Conservation (phyloP, 2,888 invertebrate genomes). For the Clitarchus hookeri region DNA sequence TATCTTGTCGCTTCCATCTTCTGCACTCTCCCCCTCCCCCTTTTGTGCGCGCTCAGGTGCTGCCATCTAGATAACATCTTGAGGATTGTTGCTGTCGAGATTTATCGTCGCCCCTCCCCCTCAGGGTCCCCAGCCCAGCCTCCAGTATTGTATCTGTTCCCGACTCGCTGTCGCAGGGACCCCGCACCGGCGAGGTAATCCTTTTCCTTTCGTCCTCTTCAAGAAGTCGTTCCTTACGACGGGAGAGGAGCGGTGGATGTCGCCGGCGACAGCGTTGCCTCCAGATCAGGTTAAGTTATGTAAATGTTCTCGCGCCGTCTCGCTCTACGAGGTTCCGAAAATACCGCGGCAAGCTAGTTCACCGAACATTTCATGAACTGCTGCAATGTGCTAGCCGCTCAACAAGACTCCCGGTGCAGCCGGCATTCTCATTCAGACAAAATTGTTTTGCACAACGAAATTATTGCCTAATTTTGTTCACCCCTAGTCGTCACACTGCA, state of each 20-base stretch:
- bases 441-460: too few relatives aligned
- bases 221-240: constrained; percentile 14
- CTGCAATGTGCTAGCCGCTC: too few relatives aligned
- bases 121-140: constrained; percentile 17
- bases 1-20: constrained; percentile 24
- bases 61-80: constrained; percentile 42
- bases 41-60: constrained; percentile 41
- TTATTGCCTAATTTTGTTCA: too few relatives aligned
- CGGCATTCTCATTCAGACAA: too few relatives aligned
- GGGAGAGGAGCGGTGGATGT: background rate
- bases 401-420: too few relatives aligned
- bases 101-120: constrained; percentile 39
- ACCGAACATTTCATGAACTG: too few relatives aligned
- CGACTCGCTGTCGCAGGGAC: background rate
- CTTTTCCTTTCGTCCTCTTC: constrained; percentile 14
- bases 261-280: background rate
- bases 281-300: background rate
- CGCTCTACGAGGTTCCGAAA: background rate
- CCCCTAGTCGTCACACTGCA: too few relatives aligned
- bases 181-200: background rate
- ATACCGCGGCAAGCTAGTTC: background rate
- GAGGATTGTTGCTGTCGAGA: constrained; percentile 44
- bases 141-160: background rate
- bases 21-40: constrained; percentile 15
- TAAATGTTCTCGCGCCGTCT: background rate